Evolutionary conservation across 2,797 vertebrate species (phyloP), one percentile per base, ranked within the genome.

Genomic region (Danio albolineatus): DNA sequence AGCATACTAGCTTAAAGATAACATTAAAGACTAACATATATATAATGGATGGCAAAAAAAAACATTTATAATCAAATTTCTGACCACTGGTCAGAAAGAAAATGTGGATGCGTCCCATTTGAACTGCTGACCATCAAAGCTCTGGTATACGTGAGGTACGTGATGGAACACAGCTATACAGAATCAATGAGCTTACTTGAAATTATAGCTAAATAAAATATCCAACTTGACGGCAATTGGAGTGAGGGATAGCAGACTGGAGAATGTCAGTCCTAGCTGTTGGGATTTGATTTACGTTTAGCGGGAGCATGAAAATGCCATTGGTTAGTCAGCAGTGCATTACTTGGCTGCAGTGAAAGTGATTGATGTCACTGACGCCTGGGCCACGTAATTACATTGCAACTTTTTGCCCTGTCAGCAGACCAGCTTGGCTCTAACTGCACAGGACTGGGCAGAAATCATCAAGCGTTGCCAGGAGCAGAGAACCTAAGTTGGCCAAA

Each of bases 341-440:
- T 87, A 87, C 85, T 59, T 84, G 79, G 86, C 87, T 87, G 83
- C 87, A 85, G 78, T 38, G 43, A 81, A 86, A 87, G 87, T 93
- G 93, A 95, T 93, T 87, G 90, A 94, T 94, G 87, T 83, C 81
- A 85, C 84, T 82, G 83, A 87, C 86, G 87, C 85, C 89, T 83
- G 7, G 61, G 89, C 85, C 87, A 87, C 87, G 90, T 93, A 92
- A 94, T 94, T 94, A 91, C 90, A 90, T 89, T 89, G 88, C 89
- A 82, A 87, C 83, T 89, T 93, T 92, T 88, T 91, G 92, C 93
- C 49, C 73, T 7, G 89, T 95, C 94, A 95, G 94, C 94, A 93
- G 78, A 79, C 89, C 81, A 82, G 54, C 83, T 85, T 88, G 86
- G 87, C 80, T 72, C 82, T 72, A 41, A 87, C 87, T 70, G 86